Conservation (phyloP, 1,140 invertebrate genomes). For the Delia radicum region DNA sequence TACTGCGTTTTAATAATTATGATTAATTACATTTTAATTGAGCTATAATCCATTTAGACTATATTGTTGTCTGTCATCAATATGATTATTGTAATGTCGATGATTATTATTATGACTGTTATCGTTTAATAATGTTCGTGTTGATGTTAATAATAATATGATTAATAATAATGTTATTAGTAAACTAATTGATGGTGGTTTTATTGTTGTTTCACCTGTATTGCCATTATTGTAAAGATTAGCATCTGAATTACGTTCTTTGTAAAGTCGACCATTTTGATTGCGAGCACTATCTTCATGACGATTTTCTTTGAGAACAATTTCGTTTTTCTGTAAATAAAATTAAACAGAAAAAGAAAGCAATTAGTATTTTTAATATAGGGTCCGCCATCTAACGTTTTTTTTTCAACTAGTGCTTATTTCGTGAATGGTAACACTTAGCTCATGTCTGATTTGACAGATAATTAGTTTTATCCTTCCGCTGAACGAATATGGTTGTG, state of each 20-base stretch:
- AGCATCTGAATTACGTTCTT: slow-evolving; percentile 43
- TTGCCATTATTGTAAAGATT: slow-evolving; percentile 27
- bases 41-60: slow-evolving; percentile 19
- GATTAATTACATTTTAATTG: slow-evolving; percentile 21
- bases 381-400: too few relatives aligned
- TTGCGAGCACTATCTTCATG: slow-evolving; percentile 51
- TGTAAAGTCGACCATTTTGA: slow-evolving; percentile 53
- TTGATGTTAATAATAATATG: slow-evolving; percentile 11
- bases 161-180: slow-evolving; percentile 31
- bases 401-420: too few relatives aligned
- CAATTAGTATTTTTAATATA: not conserved
- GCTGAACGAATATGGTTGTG: too few relatives aligned
- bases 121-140: slow-evolving; percentile 15
- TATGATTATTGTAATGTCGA: not conserved
- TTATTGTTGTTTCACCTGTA: slow-evolving; percentile 27
- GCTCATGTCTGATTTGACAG: too few relatives aligned
- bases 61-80: not conserved
- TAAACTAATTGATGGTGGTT: slow-evolving; percentile 40
- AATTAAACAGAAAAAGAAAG: not conserved
- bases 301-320: slow-evolving; percentile 46
- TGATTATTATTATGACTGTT: not conserved
- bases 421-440: too few relatives aligned
- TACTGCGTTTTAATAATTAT: not conserved
- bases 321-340: slow-evolving; percentile 45
- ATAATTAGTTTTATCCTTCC: too few relatives aligned